Percentiles rank a stretch among this genome's conserved stretches.
phyloP scores from a whole-genome alignment of 2,113 vertebrate species.

The Ivindomyrus marchei region DNA sequence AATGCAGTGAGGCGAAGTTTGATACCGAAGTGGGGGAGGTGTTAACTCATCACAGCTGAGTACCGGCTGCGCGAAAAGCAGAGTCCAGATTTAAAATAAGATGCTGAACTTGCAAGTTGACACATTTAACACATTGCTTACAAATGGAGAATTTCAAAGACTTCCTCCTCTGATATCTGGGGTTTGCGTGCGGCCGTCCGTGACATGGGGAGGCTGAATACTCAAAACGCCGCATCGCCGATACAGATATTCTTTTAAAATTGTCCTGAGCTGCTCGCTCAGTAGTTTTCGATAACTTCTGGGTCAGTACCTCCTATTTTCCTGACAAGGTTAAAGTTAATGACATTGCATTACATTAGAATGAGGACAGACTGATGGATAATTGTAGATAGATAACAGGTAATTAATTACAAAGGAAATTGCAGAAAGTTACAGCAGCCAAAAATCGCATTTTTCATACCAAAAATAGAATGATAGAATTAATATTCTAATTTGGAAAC shows the following conservation, averaged over 20 bases:
- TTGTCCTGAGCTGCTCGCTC: not conserved
- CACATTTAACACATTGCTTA: not conserved
- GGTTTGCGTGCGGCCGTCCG: not conserved
- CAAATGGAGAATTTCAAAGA: not conserved
- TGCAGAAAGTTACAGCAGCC: not conserved
- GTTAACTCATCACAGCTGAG: slow-evolving; percentile 38
- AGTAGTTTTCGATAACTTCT: not conserved
- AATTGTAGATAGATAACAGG: not conserved
- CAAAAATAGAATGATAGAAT: not conserved
- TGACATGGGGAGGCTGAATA: not conserved
- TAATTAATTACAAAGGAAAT: not conserved
- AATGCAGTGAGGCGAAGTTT: slow-evolving; percentile 20
- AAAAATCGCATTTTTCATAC: not conserved
- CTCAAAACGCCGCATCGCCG: not conserved
- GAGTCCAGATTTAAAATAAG: slow-evolving; percentile 27
- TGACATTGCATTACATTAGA: not conserved
- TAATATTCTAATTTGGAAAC: not conserved
- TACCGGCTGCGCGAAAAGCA: slow-evolving; percentile 21
- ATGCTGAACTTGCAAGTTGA: not conserved
- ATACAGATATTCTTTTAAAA: not conserved
- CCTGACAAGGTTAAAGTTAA: not conserved
- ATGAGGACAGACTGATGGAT: not conserved
- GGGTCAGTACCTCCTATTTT: not conserved
- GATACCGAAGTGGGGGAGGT: not conserved
- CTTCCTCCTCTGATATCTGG: not conserved